Percentiles rank a stretch among this genome's conserved stretches.
These are phyloP conservation scores for Tipula helvola DNA, from an alignment of 2,888 invertebrate species.

Conservation along the genomic window DNA sequence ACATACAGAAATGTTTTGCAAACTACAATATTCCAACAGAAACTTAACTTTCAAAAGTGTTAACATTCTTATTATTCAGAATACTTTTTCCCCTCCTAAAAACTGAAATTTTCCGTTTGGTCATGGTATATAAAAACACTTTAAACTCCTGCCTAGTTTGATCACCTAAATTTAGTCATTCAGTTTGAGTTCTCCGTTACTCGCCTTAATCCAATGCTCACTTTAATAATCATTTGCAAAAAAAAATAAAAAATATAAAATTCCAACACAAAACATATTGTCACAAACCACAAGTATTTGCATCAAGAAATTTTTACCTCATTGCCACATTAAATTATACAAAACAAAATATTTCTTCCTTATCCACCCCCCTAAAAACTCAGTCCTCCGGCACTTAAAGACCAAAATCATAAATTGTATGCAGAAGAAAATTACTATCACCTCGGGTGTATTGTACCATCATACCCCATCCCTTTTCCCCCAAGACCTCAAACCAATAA, in stretches of 20 bases:
- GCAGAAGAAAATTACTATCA: background rate
- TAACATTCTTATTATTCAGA: background rate
- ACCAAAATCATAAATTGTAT: background rate
- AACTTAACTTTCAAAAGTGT: background rate
- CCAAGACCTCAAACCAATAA: background rate
- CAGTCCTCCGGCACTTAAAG: background rate
- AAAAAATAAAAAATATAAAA: background rate
- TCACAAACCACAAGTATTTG: background rate
- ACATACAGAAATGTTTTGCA: background rate
- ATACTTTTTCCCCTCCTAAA: background rate
- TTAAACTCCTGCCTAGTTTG: background rate
- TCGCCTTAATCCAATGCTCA: background rate
- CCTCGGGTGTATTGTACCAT: background rate
- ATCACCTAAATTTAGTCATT: background rate
- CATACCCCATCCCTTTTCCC: background rate
- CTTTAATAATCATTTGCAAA: background rate
- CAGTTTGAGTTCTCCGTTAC: background rate
- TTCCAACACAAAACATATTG: background rate
- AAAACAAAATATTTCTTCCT: background rate
- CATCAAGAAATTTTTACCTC: background rate
- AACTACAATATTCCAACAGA: background rate
- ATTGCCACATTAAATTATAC: background rate
- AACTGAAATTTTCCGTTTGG: background rate
- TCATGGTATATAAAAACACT: background rate
- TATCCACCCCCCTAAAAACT: background rate